Evolutionary conservation across 2,888 invertebrate genomes (phyloP).

Genomic region (Acanthosepion lycidas): DNA sequence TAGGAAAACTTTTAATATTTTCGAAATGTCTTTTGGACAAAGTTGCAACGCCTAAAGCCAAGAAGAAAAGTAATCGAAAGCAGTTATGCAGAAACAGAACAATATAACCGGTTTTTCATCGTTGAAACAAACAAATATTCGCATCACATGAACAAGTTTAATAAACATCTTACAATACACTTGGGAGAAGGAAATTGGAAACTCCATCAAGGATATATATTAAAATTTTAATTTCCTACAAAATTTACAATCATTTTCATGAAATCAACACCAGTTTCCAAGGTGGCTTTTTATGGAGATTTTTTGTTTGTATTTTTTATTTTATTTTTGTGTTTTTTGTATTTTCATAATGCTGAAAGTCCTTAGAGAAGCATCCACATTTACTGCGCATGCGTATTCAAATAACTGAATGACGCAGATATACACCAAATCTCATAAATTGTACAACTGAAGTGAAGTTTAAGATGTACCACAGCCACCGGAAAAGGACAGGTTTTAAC

Average conservation of each 20-base stretch:
- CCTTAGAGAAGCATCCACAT: neutral
- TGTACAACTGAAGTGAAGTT: neutral
- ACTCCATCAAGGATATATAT: conserved; percentile 41
- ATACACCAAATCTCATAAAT: neutral
- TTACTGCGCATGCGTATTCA: neutral
- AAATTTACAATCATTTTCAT: conserved; percentile 43
- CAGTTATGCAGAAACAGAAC: neutral
- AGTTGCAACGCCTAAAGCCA: neutral
- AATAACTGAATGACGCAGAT: neutral
- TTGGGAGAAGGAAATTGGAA: neutral
- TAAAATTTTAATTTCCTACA: conserved; percentile 43
- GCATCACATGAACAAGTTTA: neutral
- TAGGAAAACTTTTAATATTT: too few relatives aligned
- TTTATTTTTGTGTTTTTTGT: neutral
- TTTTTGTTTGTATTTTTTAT: neutral
- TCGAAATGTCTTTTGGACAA: too few relatives aligned
- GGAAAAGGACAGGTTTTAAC: neutral
- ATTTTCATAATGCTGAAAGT: neutral
- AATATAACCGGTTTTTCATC: neutral
- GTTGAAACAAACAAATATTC: conserved; percentile 23
- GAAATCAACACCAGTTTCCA: conserved; percentile 21
- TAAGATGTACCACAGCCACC: neutral
- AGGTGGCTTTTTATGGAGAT: neutral
- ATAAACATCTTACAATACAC: neutral
- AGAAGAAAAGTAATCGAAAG: neutral